A percentile compares a stretch with the other conserved stretches of the same genome.
Conservation (phyloP, 2,113 vertebrate genomes). For the Paradoxurus hermaphroditus region DNA sequence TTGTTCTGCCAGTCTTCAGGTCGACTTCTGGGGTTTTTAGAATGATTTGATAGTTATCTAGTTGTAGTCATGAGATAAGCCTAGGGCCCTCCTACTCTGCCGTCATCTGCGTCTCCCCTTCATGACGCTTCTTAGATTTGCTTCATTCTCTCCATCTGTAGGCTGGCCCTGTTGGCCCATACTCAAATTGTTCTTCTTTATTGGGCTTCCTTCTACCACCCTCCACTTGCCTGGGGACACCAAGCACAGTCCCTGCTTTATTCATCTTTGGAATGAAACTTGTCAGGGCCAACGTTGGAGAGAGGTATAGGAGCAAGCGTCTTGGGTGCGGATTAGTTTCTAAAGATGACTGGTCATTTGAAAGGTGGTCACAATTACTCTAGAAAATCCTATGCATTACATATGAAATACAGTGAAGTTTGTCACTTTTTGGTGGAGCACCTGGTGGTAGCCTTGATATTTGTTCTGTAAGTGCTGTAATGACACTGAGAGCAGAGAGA, state of each 20-base stretch:
- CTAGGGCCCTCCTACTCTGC: neutral
- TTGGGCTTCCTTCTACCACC: neutral
- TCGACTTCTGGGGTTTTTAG: neutral
- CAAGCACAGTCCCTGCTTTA: neutral
- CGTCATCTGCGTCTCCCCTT: neutral
- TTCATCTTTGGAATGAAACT: no score
- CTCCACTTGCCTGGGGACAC: neutral
- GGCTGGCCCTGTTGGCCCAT: neutral
- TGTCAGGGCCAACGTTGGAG: no score
- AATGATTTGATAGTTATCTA: neutral
- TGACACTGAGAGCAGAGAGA: neutral
- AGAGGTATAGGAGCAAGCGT: neutral
- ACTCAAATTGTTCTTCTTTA: neutral
- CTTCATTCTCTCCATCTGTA: neutral
- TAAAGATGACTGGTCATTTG: neutral
- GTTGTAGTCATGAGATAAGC: neutral
- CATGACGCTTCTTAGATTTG: neutral
- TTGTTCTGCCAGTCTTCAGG: neutral
- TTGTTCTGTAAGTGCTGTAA: neutral
- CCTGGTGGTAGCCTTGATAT: no score
- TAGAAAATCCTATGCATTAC: no score
- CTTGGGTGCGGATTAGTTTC: no score
- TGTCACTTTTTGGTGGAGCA: neutral
- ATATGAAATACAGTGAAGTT: no score
- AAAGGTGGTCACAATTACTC: neutral